Percentiles rank a stretch among this genome's conserved stretches.
These are phyloP conservation scores for Bombus cullumanus DNA, from an alignment of 1,140 invertebrate genomes.

Conservation along the genomic window DNA sequence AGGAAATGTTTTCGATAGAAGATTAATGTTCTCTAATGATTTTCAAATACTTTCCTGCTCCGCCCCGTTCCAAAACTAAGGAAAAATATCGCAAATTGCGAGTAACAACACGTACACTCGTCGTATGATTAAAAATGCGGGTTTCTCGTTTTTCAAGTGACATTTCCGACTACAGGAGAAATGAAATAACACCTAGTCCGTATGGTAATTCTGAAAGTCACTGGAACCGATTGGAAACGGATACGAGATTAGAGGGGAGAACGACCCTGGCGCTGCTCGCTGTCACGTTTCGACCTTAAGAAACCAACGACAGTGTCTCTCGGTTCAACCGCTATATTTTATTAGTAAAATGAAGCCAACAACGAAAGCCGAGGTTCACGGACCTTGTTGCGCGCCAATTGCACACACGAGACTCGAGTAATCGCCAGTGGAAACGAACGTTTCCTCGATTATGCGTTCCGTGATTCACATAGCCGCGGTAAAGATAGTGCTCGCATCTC, in stretches of 20 bases:
- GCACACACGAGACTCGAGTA: not conserved
- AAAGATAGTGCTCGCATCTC: not conserved
- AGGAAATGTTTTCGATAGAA: too few relatives aligned
- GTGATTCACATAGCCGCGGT: not conserved
- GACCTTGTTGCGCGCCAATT: not conserved
- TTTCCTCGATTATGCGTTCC: not conserved
- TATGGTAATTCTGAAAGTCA: constrained; percentile 41
- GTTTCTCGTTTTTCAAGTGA: constrained; percentile 44
- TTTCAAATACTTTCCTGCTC: not conserved
- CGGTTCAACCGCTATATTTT: not conserved
- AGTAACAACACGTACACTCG: too few relatives aligned
- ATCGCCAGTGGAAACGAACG: not conserved
- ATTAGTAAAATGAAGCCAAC: not conserved
- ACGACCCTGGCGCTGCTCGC: constrained; percentile 8
- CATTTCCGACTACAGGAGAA: constrained; percentile 37
- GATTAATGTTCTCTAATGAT: not conserved
- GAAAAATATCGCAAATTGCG: not conserved
- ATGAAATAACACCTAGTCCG: constrained; percentile 18
- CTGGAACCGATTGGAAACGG: constrained; percentile 18
- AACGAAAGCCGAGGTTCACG: not conserved
- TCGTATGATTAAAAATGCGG: not conserved
- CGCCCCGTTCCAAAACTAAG: not conserved
- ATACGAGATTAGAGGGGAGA: constrained; percentile 6
- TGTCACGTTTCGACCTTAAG: constrained; percentile 38
- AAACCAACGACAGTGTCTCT: not conserved